Percentiles rank a stretch among this genome's conserved stretches.
Evolutionary conservation across 2,888 invertebrate genomes (phyloP).

Genomic region (Pemphredon lugubris): DNA sequence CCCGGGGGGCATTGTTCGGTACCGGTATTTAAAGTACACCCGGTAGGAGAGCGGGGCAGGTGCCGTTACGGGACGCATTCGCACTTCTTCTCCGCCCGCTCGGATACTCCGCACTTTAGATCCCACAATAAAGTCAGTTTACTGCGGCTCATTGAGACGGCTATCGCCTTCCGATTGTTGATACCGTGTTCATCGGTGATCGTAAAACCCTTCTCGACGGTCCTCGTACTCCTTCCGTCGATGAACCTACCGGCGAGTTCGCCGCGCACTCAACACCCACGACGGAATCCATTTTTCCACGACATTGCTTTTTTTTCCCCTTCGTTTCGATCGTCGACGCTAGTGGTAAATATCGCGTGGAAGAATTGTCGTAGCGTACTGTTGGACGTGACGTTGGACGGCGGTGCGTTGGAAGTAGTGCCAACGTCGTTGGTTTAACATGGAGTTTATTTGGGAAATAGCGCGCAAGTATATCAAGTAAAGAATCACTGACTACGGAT

Average conservation of each 20-base stretch:
- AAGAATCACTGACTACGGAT: no score
- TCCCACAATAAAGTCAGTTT: slow-evolving; percentile 64
- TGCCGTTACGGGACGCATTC: slow-evolving; percentile 52
- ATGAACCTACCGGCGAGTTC: background rate
- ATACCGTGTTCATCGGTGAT: slow-evolving; percentile 63
- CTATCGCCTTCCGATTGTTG: slow-evolving; percentile 69
- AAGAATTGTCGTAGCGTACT: no score
- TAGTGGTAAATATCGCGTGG: no score
- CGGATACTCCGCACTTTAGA: slow-evolving; percentile 37
- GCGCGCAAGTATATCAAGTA: no score
- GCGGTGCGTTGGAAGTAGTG: no score
- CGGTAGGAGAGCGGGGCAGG: slow-evolving; percentile 47
- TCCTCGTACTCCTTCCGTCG: slow-evolving; percentile 15
- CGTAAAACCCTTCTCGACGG: slow-evolving; percentile 62
- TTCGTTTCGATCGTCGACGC: no score
- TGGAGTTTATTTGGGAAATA: no score
- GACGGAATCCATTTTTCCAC: background rate
- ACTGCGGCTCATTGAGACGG: slow-evolving; percentile 65
- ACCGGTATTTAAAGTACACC: slow-evolving; percentile 36
- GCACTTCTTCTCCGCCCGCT: slow-evolving; percentile 50
- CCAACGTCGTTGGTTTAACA: no score
- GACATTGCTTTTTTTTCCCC: background rate
- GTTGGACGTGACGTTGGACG: no score
- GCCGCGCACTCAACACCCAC: slow-evolving; percentile 11
- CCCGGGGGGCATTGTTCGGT: slow-evolving; percentile 46